phyloP scores from a whole-genome alignment of 1,140 invertebrate genomes.

The Batillaria attramentaria region DNA sequence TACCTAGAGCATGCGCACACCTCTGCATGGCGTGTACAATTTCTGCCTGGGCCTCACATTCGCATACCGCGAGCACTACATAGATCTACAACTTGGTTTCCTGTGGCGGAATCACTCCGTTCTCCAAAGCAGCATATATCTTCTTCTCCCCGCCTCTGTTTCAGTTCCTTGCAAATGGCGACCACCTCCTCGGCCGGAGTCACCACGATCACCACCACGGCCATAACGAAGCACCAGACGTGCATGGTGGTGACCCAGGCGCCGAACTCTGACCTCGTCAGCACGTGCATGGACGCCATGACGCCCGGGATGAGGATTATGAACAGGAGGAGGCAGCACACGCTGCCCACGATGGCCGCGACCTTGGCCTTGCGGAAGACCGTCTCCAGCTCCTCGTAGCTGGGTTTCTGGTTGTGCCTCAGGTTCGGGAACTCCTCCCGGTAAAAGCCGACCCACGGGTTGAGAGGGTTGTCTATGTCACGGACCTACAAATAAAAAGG shows the following conservation, averaged over 20 bases:
- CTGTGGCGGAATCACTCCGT: too few species aligned
- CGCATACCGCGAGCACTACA: too few species aligned
- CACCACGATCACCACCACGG: slow-evolving; percentile 43
- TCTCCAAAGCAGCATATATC: too few species aligned
- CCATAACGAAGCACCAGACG: slow-evolving; percentile 52
- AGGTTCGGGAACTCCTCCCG: slow-evolving; percentile 48
- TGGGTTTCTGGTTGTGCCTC: slow-evolving; percentile 43
- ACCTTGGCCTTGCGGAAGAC: slow-evolving; percentile 46
- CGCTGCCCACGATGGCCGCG: slow-evolving; percentile 47
- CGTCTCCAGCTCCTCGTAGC: slow-evolving; percentile 35
- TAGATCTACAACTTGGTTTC: too few species aligned
- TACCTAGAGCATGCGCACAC: too few species aligned
- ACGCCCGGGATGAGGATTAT: slow-evolving; percentile 49
- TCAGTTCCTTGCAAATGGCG: slow-evolving; percentile 32
- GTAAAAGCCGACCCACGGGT: slow-evolving; percentile 65
- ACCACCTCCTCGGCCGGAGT: slow-evolving; percentile 50
- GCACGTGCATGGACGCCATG: slow-evolving; percentile 50
- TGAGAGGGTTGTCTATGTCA: slow-evolving; percentile 70
- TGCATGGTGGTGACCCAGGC: slow-evolving; percentile 42
- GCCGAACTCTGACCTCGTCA: slow-evolving; percentile 41
- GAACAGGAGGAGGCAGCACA: slow-evolving; percentile 35
- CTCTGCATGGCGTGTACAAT: too few species aligned
- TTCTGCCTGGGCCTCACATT: too few species aligned
- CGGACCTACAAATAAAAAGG: slow-evolving; percentile 50
- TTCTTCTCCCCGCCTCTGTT: neutral